phyloP scores from a whole-genome alignment of 2,113 vertebrate genomes.

The Mustela lutreola region DNA sequence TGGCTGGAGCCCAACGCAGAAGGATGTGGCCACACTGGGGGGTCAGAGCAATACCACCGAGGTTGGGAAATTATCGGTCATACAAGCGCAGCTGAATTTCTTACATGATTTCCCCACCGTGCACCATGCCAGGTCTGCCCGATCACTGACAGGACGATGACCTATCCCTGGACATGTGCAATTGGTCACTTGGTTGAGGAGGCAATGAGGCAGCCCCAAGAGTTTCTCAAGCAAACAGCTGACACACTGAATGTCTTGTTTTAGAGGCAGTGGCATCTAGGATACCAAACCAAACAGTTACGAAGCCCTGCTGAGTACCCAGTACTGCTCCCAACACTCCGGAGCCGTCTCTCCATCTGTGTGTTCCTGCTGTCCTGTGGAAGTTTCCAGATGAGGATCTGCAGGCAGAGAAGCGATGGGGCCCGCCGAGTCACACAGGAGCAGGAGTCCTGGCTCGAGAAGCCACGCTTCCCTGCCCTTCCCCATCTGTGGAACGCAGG shows the following conservation, averaged over 20 bases:
- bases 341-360: background rate
- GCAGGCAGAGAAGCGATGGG: background rate
- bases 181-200: background rate
- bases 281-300: background rate
- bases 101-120: background rate
- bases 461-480: background rate
- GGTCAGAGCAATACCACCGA: background rate
- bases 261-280: background rate
- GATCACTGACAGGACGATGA: background rate
- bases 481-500: background rate
- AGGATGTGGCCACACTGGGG: rapidly evolving
- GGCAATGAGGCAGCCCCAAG: background rate
- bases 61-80: background rate
- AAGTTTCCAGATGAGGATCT: background rate
- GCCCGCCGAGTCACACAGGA: background rate
- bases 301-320: background rate
- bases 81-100: background rate
- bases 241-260: background rate
- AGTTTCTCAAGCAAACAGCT: background rate
- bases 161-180: background rate
- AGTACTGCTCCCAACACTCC: background rate
- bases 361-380: background rate
- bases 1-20: background rate
- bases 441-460: background rate
- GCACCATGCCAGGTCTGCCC: background rate